A percentile compares a stretch with the other conserved stretches of the same genome.
Evolutionary conservation across 2,113 vertebrate genomes (phyloP).

Genomic region (Cololabis saira): DNA sequence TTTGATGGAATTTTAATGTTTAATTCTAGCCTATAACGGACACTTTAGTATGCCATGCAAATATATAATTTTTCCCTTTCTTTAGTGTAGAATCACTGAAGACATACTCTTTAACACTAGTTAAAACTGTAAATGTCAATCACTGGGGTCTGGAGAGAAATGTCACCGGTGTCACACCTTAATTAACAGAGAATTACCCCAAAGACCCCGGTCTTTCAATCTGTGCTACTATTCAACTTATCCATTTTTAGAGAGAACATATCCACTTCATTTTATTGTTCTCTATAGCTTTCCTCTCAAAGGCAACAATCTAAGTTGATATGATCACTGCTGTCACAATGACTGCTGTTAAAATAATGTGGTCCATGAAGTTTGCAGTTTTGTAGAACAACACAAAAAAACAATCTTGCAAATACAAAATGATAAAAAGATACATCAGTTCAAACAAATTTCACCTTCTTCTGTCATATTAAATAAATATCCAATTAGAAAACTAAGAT

Average conservation of each 20-base stretch:
- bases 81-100: too few species aligned
- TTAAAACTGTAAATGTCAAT: too few species aligned
- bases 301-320: constrained; percentile 1
- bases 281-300: neutral
- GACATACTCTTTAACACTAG: too few species aligned
- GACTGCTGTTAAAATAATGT: constrained; percentile 25
- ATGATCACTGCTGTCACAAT: constrained; percentile 6
- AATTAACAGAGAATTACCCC: neutral
- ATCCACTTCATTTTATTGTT: too few species aligned
- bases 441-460: constrained; percentile 40
- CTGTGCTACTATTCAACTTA: too few species aligned
- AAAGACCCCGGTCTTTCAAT: neutral
- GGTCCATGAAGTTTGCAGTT: neutral
- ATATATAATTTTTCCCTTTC: too few species aligned
- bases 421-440: too few species aligned
- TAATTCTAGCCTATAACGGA: neutral
- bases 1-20: neutral
- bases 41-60: too few species aligned
- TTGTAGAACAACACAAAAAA: constrained; percentile 20
- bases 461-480: constrained; percentile 9
- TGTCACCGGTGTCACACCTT: neutral
- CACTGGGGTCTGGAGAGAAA: neutral
- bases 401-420: too few species aligned
- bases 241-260: too few species aligned
- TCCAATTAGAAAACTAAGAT: constrained; percentile 7